These are phyloP conservation scores for Bombus confusus DNA, from an alignment of 1,140 invertebrate genomes.

Conservation along the genomic window DNA sequence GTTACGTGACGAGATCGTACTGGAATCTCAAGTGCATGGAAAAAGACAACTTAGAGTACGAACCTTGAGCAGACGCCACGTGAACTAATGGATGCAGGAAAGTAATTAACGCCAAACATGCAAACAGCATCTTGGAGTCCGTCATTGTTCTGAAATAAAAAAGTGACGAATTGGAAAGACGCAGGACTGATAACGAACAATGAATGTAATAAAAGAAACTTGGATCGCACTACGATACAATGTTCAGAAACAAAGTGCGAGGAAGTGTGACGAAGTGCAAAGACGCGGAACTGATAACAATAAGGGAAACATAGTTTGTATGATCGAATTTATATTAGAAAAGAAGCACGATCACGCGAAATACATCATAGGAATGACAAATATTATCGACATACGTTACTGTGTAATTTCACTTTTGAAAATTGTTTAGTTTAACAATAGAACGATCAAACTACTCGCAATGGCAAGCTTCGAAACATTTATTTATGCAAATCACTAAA, in stretches of 20 bases:
- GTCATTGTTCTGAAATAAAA: neutral
- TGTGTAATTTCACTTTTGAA: too few relatives aligned
- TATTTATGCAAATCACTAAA: neutral
- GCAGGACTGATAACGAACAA: neutral
- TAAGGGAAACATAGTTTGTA: neutral
- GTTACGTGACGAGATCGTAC: neutral
- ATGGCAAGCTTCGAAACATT: neutral
- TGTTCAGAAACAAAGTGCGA: neutral
- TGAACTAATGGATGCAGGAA: slow-evolving; percentile 26
- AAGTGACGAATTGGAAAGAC: neutral
- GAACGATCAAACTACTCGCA: rapidly evolving
- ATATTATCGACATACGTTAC: neutral
- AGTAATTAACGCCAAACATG: slow-evolving; percentile 16
- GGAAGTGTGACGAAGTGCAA: neutral
- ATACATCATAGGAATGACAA: neutral
- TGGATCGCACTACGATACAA: neutral
- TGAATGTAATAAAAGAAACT: too few relatives aligned
- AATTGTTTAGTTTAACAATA: neutral
- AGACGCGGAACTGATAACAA: neutral
- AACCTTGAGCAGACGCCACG: slow-evolving; percentile 54
- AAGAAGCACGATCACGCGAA: neutral
- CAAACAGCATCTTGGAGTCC: slow-evolving; percentile 16
- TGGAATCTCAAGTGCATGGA: slow-evolving; percentile 6
- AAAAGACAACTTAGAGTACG: slow-evolving; percentile 31
- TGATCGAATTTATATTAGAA: neutral